Conservation (phyloP, 2,113 vertebrate genomes). For the Cephalophus harveyi region DNA sequence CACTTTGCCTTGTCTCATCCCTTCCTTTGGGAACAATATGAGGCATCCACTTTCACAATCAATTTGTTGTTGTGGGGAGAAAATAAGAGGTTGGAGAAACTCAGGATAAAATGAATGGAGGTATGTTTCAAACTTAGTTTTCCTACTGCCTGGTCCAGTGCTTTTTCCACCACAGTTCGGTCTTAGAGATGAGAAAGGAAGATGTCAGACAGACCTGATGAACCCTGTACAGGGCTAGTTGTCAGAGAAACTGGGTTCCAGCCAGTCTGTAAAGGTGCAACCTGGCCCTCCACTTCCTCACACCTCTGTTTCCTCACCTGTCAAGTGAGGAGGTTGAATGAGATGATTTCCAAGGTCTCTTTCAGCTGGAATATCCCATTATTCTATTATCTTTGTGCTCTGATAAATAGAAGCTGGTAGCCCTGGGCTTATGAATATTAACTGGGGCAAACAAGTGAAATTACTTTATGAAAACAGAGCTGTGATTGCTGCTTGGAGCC, state of each 20-base stretch:
- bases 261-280: background rate
- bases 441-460: slow-evolving; percentile 69
- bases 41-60: background rate
- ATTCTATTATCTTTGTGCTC: slow-evolving; percentile 26
- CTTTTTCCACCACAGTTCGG: background rate
- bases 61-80: background rate
- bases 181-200: background rate
- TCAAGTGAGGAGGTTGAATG: background rate
- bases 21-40: background rate
- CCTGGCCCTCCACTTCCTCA: background rate
- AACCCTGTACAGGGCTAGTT: background rate
- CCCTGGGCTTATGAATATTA: slow-evolving; percentile 61
- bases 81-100: background rate
- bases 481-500: slow-evolving; percentile 46
- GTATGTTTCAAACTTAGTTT: background rate
- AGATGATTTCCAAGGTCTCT: slow-evolving; percentile 12
- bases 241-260: background rate
- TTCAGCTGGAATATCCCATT: slow-evolving; percentile 1
- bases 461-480: slow-evolving; percentile 63
- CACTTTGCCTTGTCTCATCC: background rate
- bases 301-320: background rate
- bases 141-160: background rate
- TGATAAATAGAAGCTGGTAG: slow-evolving; percentile 25
- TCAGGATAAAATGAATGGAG: background rate
- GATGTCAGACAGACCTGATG: background rate